phyloP scores from a whole-genome alignment of 2,113 vertebrate genomes.

The Gorsachius goisagi region DNA sequence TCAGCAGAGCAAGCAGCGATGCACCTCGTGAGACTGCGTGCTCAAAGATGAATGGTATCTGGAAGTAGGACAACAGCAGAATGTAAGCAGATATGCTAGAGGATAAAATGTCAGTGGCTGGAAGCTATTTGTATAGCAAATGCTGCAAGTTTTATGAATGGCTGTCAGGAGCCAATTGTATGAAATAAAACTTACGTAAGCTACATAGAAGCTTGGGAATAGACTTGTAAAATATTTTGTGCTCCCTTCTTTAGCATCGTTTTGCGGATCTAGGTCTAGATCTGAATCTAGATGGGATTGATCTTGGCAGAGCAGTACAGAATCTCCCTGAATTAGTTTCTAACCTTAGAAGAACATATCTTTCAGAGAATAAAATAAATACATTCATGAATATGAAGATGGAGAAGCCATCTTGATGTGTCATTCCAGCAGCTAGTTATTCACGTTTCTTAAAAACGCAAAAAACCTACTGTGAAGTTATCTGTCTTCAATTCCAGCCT shows the following conservation, averaged over 20 bases:
- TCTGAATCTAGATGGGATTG: neutral
- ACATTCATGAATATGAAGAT: neutral
- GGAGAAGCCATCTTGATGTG: neutral
- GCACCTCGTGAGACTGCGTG: neutral
- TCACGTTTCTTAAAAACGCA: neutral
- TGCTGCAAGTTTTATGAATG: slow-evolving; percentile 64
- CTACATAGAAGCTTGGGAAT: neutral
- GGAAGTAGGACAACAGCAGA: slow-evolving; percentile 57
- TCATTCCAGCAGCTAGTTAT: neutral
- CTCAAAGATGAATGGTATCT: slow-evolving; percentile 38
- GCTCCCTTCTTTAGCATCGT: neutral
- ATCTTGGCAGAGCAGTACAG: neutral
- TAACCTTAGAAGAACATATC: neutral
- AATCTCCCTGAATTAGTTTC: neutral
- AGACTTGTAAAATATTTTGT: neutral
- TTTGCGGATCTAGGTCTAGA: neutral
- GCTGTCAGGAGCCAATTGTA: slow-evolving; percentile 26
- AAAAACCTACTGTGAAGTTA: neutral
- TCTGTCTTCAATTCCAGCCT: neutral
- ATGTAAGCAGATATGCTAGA: slow-evolving; percentile 60
- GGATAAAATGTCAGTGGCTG: slow-evolving; percentile 47
- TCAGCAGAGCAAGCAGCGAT: neutral
- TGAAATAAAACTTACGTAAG: slow-evolving; percentile 49
- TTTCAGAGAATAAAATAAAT: neutral
- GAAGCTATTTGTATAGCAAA: slow-evolving; percentile 47